These are phyloP conservation scores for Bergia sp. DNA, from an alignment of 92 coral and sea anemone genomes.

Conservation along the genomic window DNA sequence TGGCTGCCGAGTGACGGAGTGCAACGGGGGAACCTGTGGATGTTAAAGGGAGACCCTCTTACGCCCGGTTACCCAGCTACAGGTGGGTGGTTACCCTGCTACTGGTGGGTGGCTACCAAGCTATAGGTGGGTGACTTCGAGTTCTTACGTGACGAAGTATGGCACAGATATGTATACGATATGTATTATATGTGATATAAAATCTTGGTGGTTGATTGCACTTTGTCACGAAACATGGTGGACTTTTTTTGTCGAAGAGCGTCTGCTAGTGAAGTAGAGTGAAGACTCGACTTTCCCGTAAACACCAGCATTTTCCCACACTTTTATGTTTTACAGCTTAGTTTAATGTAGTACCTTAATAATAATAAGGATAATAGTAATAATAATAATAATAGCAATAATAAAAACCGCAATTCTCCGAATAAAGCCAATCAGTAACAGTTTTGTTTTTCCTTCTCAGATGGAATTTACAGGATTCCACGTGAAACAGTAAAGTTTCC, in stretches of 20 bases:
- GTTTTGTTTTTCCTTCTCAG: conserved; percentile 36
- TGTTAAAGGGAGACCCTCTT: conserved; percentile 82
- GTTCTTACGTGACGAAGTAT: too few relatives aligned
- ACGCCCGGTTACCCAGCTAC: conserved; percentile 93
- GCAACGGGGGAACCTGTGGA: conserved; percentile 76
- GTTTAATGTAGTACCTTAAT: neutral
- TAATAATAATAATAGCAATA: neutral
- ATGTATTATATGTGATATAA: too few relatives aligned
- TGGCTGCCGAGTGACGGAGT: conserved; percentile 80
- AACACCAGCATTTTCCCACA: too few relatives aligned
- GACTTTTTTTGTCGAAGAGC: too few relatives aligned
- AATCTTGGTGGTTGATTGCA: too few relatives aligned
- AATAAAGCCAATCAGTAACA: neutral
- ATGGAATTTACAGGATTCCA: conserved; percentile 75
- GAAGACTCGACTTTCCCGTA: too few relatives aligned
- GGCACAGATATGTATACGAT: too few relatives aligned
- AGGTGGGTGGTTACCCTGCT: conserved; percentile 47
- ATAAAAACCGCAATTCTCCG: neutral
- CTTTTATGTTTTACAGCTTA: too few relatives aligned
- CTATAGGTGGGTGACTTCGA: too few relatives aligned
- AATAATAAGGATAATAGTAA: neutral
- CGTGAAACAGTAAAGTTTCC: conserved; percentile 50
- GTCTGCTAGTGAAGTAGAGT: too few relatives aligned
- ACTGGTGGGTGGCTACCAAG: too few relatives aligned
- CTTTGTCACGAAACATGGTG: too few relatives aligned